phyloP scores from a whole-genome alignment of 2,888 invertebrate genomes.

The Phortica okadai region DNA sequence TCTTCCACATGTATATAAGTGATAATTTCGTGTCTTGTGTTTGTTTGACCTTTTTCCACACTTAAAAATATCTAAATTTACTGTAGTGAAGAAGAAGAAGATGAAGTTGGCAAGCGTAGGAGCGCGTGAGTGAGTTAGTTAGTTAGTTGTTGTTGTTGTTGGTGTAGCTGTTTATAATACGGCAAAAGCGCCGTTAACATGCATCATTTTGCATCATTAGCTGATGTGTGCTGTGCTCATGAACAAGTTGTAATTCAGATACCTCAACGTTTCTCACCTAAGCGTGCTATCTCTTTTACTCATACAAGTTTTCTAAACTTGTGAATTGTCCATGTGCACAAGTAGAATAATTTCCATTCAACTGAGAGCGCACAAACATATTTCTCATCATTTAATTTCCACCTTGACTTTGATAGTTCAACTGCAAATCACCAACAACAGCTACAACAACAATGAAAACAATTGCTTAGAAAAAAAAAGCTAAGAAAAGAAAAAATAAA shows the following conservation, averaged over 20 bases:
- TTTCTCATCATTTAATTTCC: slow-evolving; percentile 64
- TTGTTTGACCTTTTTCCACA: slow-evolving; percentile 62
- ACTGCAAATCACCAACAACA: slow-evolving; percentile 45
- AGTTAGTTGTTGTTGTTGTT: slow-evolving; percentile 55
- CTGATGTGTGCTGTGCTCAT: slow-evolving; percentile 52
- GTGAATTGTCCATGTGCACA: slow-evolving; percentile 62
- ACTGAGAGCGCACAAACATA: slow-evolving; percentile 50
- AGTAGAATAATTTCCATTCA: slow-evolving; percentile 39
- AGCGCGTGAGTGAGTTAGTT: slow-evolving; percentile 59
- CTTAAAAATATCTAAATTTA: slow-evolving; percentile 60
- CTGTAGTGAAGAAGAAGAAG: slow-evolving; percentile 29
- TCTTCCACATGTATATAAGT: slow-evolving; percentile 37
- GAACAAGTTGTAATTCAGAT: not conserved
- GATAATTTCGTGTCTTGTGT: slow-evolving; percentile 44
- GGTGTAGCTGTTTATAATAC: slow-evolving; percentile 35
- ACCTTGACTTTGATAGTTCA: slow-evolving; percentile 69
- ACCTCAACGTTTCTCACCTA: not conserved
- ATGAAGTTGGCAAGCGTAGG: not conserved
- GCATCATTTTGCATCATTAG: slow-evolving; percentile 73
- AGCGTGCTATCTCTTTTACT: not conserved
- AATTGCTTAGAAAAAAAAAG: not conserved
- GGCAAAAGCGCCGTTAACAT: slow-evolving; percentile 66
- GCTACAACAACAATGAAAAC: not conserved
- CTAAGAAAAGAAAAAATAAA: not conserved
- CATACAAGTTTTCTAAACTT: slow-evolving; percentile 49